A percentile compares a stretch with the other conserved stretches of the same genome.
Conservation (phyloP, 1,140 invertebrate genomes). For the Atta texana region DNA sequence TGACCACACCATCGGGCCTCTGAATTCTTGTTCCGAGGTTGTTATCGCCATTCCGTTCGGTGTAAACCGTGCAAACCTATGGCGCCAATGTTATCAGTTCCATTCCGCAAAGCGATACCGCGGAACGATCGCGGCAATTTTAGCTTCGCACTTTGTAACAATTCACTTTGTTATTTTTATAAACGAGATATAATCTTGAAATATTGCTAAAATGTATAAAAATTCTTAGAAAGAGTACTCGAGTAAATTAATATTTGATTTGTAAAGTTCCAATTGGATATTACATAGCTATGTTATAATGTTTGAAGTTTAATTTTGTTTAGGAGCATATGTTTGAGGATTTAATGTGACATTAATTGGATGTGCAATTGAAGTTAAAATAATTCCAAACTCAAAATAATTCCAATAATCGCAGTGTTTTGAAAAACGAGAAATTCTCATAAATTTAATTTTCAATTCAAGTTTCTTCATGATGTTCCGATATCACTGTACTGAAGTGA, state of each 20-base stretch:
- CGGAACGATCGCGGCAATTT: conserved; percentile 47
- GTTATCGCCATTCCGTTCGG: conserved; percentile 38
- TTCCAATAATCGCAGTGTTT: background rate
- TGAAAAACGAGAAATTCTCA: conserved; percentile 13
- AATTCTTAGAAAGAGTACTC: conserved; percentile 6
- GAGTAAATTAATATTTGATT: background rate
- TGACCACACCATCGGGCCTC: conserved; percentile 70
- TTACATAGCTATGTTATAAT: background rate
- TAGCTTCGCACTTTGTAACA: conserved; percentile 2
- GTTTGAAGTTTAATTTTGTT: background rate
- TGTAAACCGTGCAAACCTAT: conserved; percentile 14
- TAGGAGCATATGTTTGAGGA: background rate
- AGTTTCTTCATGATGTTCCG: conserved; percentile 12
- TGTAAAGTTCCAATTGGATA: background rate
- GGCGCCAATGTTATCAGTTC: background rate
- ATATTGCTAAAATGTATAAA: conserved; percentile 5
- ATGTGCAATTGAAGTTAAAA: background rate
- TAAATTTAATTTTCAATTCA: conserved; percentile 2
- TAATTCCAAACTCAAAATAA: background rate
- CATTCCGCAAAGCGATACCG: conserved; percentile 23
- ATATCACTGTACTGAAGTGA: conserved; percentile 23
- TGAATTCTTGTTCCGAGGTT: conserved; percentile 50
- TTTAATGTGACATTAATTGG: background rate
- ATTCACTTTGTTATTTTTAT: conserved; percentile 42
- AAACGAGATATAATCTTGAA: background rate